A percentile compares a stretch with the other conserved stretches of the same genome.
phyloP scores from a whole-genome alignment of 1,140 invertebrate genomes.

The Trypoxylus dichotomus region DNA sequence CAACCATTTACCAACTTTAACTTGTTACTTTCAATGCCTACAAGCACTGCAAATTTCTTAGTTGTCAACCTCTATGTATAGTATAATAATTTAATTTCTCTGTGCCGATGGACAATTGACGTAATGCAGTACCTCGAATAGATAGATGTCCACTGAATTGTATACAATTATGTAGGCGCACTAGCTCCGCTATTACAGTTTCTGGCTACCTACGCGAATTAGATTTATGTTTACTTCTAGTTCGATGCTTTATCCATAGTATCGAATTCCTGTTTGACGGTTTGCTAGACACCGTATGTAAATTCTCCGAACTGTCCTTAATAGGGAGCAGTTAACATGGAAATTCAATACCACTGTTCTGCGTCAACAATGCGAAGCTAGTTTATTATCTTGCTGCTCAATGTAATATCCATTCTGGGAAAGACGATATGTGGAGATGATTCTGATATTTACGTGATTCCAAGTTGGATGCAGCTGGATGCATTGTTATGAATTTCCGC shows the following conservation, averaged over 20 bases:
- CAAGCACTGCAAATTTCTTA: no score
- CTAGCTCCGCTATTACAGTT: not conserved
- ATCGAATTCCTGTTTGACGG: not conserved
- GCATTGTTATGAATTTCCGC: no score
- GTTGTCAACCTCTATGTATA: no score
- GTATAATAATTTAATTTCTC: no score
- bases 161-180: not conserved
- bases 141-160: not conserved
- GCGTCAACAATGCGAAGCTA: not conserved
- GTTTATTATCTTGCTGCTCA: no score
- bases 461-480: no score
- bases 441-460: no score
- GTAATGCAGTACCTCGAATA: not conserved
- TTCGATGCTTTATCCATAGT: not conserved
- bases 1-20: no score
- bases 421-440: no score
- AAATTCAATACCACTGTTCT: not conserved
- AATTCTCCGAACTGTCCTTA: not conserved
- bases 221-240: slow-evolving; percentile 13
- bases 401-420: no score
- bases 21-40: no score
- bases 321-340: not conserved
- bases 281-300: not conserved
- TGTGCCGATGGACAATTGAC: not conserved
- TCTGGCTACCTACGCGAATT: not conserved